Evolutionary conservation across 2,113 vertebrate genomes (phyloP).

Genomic region (Toxotes chatareus): DNA sequence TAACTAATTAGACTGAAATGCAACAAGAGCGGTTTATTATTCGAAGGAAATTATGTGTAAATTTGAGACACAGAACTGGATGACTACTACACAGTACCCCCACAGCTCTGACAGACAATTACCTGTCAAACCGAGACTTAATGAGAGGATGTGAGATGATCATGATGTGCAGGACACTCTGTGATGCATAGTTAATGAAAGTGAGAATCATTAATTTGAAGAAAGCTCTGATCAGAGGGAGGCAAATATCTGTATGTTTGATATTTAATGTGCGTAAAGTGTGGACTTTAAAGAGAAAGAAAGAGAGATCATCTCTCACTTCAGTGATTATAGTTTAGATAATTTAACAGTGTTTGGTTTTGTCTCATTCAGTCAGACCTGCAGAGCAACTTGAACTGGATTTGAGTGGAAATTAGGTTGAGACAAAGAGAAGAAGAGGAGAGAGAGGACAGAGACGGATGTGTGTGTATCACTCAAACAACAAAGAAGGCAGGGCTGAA

Average conservation of each 20-base stretch:
- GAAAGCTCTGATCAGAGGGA: neutral
- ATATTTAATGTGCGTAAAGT: constrained; percentile 20
- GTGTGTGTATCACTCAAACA: neutral
- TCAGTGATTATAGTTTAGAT: constrained; percentile 32
- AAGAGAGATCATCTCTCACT: constrained; percentile 13
- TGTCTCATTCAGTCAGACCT: constrained; percentile 35
- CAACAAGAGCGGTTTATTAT: neutral
- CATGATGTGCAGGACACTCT: neutral
- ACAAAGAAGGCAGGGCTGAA: constrained; percentile 20
- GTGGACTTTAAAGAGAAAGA: neutral
- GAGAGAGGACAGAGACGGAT: neutral
- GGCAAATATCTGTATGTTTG: constrained; percentile 1
- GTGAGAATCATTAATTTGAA: neutral
- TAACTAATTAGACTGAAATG: constrained; percentile 25
- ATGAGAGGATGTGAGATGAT: constrained; percentile 30
- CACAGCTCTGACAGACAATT: constrained; percentile 17
- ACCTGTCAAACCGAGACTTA: constrained; percentile 17
- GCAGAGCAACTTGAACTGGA: constrained; percentile 24
- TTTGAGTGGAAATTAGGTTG: constrained; percentile 41
- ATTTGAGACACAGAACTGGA: neutral
- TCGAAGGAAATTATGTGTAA: constrained; percentile 5
- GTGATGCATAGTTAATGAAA: constrained; percentile 4
- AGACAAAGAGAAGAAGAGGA: neutral
- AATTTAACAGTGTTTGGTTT: constrained; percentile 21
- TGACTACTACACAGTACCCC: neutral